Evolutionary conservation across 2,113 vertebrate species (phyloP).

Genomic region (Microcebus jonahi): DNA sequence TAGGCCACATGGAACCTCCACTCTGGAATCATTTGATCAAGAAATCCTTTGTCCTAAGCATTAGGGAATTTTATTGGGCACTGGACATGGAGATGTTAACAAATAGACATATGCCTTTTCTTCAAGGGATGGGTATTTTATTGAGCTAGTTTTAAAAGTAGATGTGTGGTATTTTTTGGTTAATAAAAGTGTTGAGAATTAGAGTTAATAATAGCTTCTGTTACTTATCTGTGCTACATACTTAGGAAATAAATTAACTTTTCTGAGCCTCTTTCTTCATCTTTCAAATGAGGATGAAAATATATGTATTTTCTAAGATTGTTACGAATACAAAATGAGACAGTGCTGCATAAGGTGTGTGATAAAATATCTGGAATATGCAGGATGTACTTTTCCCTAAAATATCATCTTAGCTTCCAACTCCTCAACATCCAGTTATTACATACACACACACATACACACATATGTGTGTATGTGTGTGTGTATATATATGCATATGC

Average conservation of each 20-base stretch:
- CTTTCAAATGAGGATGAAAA: background rate
- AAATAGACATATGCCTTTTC: background rate
- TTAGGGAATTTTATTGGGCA: background rate
- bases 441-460: no score
- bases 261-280: background rate
- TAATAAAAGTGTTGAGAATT: constrained; percentile 19
- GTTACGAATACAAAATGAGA: background rate
- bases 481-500: background rate
- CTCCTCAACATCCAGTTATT: background rate
- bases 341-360: background rate
- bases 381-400: background rate
- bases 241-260: constrained; percentile 30
- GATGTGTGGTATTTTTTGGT: background rate
- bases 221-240: background rate
- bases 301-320: constrained; percentile 1
- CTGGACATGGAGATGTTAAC: background rate
- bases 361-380: background rate
- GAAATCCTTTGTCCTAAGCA: background rate
- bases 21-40: background rate
- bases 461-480: rapidly evolving
- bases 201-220: constrained; percentile 27
- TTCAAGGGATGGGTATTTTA: background rate
- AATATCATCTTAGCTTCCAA: background rate
- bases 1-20: background rate
- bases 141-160: background rate